Percentiles rank a stretch among this genome's conserved stretches.
Evolutionary conservation across 2,888 invertebrate genomes (phyloP).

Genomic region (Axea sp.): DNA sequence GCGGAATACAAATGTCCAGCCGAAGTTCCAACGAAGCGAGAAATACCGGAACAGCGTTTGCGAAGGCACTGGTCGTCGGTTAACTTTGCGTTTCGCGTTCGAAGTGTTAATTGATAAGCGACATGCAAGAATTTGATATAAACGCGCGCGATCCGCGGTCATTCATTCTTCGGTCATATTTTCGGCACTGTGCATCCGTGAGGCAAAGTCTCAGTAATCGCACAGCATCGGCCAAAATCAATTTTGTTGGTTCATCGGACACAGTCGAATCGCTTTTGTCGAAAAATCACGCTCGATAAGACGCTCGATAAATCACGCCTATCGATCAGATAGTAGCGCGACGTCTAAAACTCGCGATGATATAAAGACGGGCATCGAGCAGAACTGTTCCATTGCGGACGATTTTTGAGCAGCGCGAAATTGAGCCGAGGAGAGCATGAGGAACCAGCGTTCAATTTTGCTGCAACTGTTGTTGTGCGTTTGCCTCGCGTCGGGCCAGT

Average conservation of each 20-base stretch:
- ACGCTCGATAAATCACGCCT: not conserved
- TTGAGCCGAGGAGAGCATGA: not conserved
- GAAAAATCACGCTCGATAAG: not conserved
- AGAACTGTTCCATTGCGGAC: not conserved
- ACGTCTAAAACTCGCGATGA: not conserved
- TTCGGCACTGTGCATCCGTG: no score
- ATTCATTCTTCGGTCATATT: not conserved
- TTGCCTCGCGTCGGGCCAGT: not conserved
- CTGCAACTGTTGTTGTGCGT: not conserved
- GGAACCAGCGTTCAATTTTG: not conserved
- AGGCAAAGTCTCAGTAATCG: no score
- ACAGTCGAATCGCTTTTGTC: not conserved
- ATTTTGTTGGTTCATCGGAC: not conserved
- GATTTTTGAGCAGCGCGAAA: not conserved
- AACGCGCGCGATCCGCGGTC: not conserved
- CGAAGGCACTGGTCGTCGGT: not conserved
- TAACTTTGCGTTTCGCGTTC: not conserved
- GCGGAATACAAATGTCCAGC: conserved; percentile 17
- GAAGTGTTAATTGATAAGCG: conserved; percentile 21
- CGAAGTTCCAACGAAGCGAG: conserved; percentile 10
- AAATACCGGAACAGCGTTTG: conserved; percentile 20
- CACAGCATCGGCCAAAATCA: not conserved
- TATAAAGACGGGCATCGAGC: conserved; percentile 7
- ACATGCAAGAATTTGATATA: conserved; percentile 18
- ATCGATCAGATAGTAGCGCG: not conserved